Percentiles rank a stretch among this genome's conserved stretches.
Conservation (phyloP, 1,140 invertebrate genomes). For the Ceratina japonica region DNA sequence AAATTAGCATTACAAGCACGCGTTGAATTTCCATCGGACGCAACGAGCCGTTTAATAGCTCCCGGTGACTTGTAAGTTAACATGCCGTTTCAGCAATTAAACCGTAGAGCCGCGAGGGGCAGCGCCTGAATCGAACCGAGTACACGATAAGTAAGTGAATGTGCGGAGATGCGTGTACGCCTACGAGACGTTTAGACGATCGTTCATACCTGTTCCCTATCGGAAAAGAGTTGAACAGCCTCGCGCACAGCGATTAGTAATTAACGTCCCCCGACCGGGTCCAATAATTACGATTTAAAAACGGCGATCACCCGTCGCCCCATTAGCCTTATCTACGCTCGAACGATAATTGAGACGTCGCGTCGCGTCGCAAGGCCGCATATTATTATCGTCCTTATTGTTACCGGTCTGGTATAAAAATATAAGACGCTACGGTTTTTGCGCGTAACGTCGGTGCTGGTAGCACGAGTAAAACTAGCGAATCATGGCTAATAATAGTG, state of each 20-base stretch:
- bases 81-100: conserved; percentile 37
- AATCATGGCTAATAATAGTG: neutral
- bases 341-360: neutral
- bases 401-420: too few species aligned
- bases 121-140: neutral
- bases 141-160: too few species aligned
- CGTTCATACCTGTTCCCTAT: neutral
- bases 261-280: neutral
- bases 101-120: neutral
- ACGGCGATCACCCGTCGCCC: neutral
- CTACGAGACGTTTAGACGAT: too few species aligned
- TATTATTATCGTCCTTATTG: too few species aligned
- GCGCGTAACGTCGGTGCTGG: too few species aligned
- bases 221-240: too few species aligned
- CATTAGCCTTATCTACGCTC: conserved; percentile 15
- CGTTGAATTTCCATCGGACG: conserved; percentile 32
- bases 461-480: neutral
- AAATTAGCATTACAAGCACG: conserved; percentile 44
- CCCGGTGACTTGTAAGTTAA: conserved; percentile 10
- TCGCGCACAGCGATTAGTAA: neutral
- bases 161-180: too few species aligned
- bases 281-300: conserved; percentile 7
- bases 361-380: too few species aligned
- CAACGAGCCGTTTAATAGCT: conserved; percentile 36
- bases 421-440: too few species aligned